A percentile compares a stretch with the other conserved stretches of the same genome.
Evolutionary conservation across 2,797 vertebrate species (phyloP).

Genomic region (Pachyuromys duprasi): DNA sequence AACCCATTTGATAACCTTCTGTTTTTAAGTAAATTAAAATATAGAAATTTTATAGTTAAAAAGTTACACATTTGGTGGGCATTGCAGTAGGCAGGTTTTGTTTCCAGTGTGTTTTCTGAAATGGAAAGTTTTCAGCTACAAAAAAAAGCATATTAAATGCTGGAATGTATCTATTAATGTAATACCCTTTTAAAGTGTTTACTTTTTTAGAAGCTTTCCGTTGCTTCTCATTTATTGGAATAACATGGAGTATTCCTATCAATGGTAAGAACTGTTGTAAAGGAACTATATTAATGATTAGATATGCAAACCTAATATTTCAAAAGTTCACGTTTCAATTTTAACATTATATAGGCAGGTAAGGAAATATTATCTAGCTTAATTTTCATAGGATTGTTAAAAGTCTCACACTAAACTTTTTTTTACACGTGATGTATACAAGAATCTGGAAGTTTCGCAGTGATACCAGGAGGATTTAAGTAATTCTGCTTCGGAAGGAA

Average conservation of each 20-base stretch:
- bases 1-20: not conserved
- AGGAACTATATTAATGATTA: not conserved
- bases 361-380: not conserved
- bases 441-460: slow-evolving; percentile 5
- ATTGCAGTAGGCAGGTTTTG: not conserved
- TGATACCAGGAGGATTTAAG: not conserved
- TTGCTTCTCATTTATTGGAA: not conserved
- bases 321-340: slow-evolving; percentile 4
- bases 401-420: slow-evolving; percentile 14
- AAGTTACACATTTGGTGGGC: not conserved
- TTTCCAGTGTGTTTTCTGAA: slow-evolving; percentile 28
- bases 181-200: not conserved
- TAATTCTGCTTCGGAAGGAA: not conserved
- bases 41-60: not conserved
- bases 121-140: not conserved
- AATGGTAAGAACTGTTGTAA: not conserved
- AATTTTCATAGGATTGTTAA: slow-evolving; percentile 16
- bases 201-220: not conserved
- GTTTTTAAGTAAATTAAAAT: slow-evolving; percentile 26
- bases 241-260: slow-evolving; percentile 12
- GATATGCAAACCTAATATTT: slow-evolving; percentile 28
- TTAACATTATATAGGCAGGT: not conserved
- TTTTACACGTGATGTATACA: not conserved
- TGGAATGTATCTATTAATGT: slow-evolving; percentile 2
- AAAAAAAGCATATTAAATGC: not conserved